Evolutionary conservation across 2,113 vertebrate genomes (phyloP).

Genomic region (Panthera leo): DNA sequence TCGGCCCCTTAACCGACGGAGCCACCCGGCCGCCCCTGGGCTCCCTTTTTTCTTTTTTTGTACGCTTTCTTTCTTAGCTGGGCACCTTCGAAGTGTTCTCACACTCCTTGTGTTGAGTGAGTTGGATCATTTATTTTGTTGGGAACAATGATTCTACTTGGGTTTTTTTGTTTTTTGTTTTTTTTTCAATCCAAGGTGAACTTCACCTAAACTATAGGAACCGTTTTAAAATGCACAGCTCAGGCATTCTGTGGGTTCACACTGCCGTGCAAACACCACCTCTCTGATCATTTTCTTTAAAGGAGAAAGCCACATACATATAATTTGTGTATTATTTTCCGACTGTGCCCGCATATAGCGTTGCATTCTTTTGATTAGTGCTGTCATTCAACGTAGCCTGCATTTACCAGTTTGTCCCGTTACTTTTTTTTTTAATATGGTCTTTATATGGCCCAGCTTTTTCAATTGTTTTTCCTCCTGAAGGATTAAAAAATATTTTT

Average conservation of each 20-base stretch:
- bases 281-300: not conserved
- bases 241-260: fast-evolving
- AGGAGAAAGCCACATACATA: not conserved
- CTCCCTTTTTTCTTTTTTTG: no score
- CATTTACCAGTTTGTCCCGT: not conserved
- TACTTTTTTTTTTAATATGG: not conserved
- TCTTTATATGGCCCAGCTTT: not conserved
- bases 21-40: no score
- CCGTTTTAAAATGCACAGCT: not conserved
- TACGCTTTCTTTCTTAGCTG: no score
- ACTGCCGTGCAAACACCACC: no score
- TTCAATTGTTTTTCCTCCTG: not conserved
- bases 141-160: not conserved
- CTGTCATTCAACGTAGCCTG: not conserved
- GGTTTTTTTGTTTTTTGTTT: no score
- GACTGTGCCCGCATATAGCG: not conserved
- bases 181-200: not conserved
- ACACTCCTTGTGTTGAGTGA: not conserved
- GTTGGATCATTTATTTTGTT: not conserved
- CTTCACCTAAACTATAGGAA: not conserved
- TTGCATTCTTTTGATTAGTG: not conserved
- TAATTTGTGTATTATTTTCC: not conserved
- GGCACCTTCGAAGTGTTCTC: not conserved
- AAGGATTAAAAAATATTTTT: not conserved
- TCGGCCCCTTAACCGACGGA: no score